Percentiles rank a stretch among this genome's conserved stretches.
phyloP scores from a whole-genome alignment of 2,797 vertebrate genomes.

The Periparus ater region DNA sequence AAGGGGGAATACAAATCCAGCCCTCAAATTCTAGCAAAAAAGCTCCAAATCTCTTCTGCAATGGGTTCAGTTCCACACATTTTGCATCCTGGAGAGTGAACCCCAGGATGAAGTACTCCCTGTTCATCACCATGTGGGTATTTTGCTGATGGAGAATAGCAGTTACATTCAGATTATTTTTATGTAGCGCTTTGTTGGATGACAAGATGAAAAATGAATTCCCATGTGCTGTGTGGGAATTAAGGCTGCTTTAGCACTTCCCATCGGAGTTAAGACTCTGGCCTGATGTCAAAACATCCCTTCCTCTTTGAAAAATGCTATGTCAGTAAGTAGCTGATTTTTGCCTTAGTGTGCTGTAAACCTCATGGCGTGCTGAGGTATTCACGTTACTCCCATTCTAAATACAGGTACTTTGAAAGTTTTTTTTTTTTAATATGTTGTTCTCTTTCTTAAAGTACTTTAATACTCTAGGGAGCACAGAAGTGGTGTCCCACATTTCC shows the following conservation, averaged over 20 bases:
- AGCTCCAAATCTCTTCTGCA: not conserved
- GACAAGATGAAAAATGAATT: slow-evolving; percentile 12
- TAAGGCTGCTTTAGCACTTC: slow-evolving; percentile 13
- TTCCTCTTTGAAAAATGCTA: not conserved
- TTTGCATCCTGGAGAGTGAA: not conserved
- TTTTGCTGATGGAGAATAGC: not conserved
- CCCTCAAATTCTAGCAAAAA: not conserved
- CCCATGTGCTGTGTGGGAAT: slow-evolving; percentile 30
- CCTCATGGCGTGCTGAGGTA: not conserved
- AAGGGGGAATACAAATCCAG: fast-evolving
- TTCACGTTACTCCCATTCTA: not conserved
- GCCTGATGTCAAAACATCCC: not conserved
- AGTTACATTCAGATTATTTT: not conserved
- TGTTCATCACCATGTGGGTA: not conserved
- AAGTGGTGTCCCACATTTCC: not conserved
- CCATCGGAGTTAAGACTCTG: not conserved
- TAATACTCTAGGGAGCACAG: not conserved
- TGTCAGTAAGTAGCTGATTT: not conserved
- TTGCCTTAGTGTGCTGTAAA: not conserved
- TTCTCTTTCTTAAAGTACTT: not conserved
- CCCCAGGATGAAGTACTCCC: not conserved
- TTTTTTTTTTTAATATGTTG: not conserved
- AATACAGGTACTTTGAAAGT: not conserved
- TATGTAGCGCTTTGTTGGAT: not conserved
- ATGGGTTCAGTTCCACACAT: not conserved